A percentile compares a stretch with the other conserved stretches of the same genome.
These are phyloP conservation scores for Alexandromys oeconomus DNA, from an alignment of 2,797 vertebrate genomes.

Conservation along the genomic window DNA sequence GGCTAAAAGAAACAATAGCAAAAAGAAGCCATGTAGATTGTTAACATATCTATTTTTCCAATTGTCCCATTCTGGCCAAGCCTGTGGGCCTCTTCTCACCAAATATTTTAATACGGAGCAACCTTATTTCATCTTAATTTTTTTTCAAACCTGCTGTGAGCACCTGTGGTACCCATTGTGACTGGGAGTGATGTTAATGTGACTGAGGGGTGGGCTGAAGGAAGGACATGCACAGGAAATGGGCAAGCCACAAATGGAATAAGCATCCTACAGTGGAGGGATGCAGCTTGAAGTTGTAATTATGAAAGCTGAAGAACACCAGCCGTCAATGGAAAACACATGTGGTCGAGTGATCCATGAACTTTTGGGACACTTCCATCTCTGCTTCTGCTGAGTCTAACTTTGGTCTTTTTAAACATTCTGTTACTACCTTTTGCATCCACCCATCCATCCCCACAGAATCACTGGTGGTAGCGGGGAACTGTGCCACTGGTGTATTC, in stretches of 20 bases:
- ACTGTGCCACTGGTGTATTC: not conserved
- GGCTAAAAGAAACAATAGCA: conserved; percentile 2
- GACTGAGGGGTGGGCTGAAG: conserved; percentile 71
- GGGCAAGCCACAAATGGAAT: conserved; percentile 72
- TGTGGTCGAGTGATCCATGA: conserved; percentile 55
- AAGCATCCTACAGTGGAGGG: conserved; percentile 38
- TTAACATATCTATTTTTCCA: conserved; percentile 27
- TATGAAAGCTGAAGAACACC: conserved; percentile 75
- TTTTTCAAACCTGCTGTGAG: conserved; percentile 58
- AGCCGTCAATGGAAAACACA: conserved; percentile 73
- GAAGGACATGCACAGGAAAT: conserved; percentile 79
- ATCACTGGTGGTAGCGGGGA: not conserved
- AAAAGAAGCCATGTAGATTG: conserved; percentile 10
- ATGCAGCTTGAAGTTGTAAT: conserved; percentile 80
- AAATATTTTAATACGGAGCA: conserved; percentile 65
- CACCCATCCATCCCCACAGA: not conserved
- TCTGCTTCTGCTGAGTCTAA: conserved; percentile 52
- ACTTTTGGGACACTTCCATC: conserved; percentile 32
- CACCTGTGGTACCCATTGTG: conserved; percentile 70
- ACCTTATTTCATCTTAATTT: conserved; percentile 62
- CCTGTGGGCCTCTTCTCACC: conserved; percentile 8
- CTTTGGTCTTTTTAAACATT: conserved; percentile 42
- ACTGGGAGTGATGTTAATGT: conserved; percentile 57
- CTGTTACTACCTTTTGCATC: not conserved
- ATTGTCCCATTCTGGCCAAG: conserved; percentile 27